Base-by-base conservation (phyloP, 2,113 vertebrate genomes). In the Scytalopus superciliaris region DNA sequence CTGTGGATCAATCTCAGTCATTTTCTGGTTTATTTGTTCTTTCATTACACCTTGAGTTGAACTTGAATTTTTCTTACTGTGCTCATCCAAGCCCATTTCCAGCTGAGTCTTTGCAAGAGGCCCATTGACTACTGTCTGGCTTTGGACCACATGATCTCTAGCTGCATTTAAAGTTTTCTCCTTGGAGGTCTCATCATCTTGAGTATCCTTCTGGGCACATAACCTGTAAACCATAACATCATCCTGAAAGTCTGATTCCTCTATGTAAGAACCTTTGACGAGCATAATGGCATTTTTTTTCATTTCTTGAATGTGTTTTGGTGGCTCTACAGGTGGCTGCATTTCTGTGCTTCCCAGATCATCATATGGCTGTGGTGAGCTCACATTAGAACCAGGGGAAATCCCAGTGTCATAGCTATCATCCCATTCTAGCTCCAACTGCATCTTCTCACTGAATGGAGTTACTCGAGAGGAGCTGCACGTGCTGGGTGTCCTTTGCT, bases 241-340 rank as follows among this genome's bases (percentile, higher is more conserved):
- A 22, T 99, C 98, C 96, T 99, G 98, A 92, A 99, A 99, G 91
- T 99, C 99, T 0, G 98, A 98, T 82, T 99, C 99, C 75, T 99
- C 99, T 6, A 99, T 98, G 87, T 99, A 99, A 24, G 99, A 98
- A 27, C 99, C 99, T 94, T 98, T 99, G 33, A 99, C 96, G 50
- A 99, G 92, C 98, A 99, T 98, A 91, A 98, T 98, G 77, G 99
- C 99, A 2, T 97, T 99, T 94, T 97, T 99, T 96, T 99, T 98
- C 98, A 99, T 98, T 95, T 99, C 99, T 91, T 99, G 99, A 97
- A 99, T 99, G 97, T 99, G 98, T 79, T 96, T 98, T 9, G 99
- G 99, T 10, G 98, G 98, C 25, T 99, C 98, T 1, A 93, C 79
- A 2, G 97, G 97, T 30, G 78, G 95, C 14, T 96, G 94, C 7